Conservation (phyloP, 2,888 invertebrate species). For the Sinodicranocentrus sp. region DNA sequence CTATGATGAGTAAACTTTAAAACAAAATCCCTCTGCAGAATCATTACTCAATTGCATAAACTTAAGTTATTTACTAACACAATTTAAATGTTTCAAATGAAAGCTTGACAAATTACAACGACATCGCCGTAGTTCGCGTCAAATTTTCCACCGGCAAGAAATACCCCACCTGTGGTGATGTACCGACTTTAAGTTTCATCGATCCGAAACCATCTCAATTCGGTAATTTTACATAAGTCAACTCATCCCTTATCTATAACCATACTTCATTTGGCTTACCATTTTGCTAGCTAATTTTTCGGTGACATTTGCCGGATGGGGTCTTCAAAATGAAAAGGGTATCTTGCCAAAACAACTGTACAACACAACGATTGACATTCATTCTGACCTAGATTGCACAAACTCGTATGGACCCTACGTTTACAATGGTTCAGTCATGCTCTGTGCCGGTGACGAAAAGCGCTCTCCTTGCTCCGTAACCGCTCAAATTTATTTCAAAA, state of each 20-base stretch:
- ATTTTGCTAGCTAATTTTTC: background rate
- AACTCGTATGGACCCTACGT: background rate
- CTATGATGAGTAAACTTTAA: no score
- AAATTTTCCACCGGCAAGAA: background rate
- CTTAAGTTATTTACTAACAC: no score
- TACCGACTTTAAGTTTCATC: background rate
- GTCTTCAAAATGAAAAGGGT: slow-evolving; percentile 20
- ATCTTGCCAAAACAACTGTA: slow-evolving; percentile 20
- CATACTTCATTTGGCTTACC: background rate
- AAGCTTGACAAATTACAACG: no score
- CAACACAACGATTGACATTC: background rate
- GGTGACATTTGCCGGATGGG: slow-evolving; percentile 27
- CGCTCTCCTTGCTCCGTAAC: slow-evolving; percentile 43
- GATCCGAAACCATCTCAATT: background rate
- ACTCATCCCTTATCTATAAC: no score
- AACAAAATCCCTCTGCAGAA: no score
- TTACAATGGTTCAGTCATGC: background rate
- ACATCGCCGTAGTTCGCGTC: no score
- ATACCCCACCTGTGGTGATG: background rate
- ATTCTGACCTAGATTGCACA: background rate
- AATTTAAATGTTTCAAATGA: no score
- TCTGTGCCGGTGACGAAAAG: slow-evolving; percentile 25
- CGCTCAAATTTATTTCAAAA: background rate
- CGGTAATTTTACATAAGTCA: background rate
- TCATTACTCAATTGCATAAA: no score